Conservation (phyloP, 2,113 vertebrate species). For the Otus sunia region DNA sequence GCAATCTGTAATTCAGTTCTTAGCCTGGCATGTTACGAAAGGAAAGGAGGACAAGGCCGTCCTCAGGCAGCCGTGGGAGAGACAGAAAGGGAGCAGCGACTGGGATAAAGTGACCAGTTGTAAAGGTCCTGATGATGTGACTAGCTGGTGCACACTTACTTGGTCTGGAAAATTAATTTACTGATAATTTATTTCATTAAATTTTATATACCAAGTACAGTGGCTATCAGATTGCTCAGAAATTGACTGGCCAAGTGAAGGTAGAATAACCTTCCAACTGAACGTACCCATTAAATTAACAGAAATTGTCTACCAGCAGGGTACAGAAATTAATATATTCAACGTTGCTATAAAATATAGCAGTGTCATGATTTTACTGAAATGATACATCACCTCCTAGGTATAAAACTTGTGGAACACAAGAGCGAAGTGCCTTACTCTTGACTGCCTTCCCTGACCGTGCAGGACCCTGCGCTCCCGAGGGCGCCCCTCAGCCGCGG, state of each 20-base stretch:
- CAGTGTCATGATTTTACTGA: rapidly evolving
- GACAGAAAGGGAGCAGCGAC: background rate
- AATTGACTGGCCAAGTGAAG: background rate
- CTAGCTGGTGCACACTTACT: too few species aligned
- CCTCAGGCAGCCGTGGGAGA: background rate
- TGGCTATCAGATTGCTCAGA: background rate
- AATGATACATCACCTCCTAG: rapidly evolving
- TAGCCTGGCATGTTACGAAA: rapidly evolving
- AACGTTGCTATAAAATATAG: rapidly evolving
- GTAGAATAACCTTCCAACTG: background rate
- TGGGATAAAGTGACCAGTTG: too few species aligned
- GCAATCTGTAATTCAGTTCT: background rate
- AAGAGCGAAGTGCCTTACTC: too few species aligned
- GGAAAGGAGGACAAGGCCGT: background rate
- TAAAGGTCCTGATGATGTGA: background rate
- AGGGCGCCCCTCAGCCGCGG: too few species aligned
- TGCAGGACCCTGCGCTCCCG: too few species aligned
- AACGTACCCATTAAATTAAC: too few species aligned
- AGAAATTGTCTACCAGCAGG: background rate
- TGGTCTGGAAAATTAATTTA: background rate
- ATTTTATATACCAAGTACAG: background rate
- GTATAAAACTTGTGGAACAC: rapidly evolving
- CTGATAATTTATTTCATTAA: background rate
- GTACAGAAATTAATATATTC: background rate
- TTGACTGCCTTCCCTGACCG: too few species aligned